These are phyloP conservation scores for Ridgeia piscesae DNA, from an alignment of 1,140 invertebrate species.

Conservation along the genomic window DNA sequence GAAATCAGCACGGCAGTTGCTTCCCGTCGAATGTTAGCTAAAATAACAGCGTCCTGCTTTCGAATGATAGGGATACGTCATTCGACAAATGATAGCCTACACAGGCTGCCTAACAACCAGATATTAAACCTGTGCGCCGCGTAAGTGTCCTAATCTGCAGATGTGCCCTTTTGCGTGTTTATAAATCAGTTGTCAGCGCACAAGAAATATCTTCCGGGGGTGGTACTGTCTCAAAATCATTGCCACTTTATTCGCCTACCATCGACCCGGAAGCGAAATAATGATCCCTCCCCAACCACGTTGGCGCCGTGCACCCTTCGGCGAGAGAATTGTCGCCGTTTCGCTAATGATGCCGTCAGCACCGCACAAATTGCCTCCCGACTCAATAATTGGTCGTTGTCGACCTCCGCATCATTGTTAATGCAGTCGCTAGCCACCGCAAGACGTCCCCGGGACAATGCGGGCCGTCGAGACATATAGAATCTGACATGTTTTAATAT, in stretches of 20 bases:
- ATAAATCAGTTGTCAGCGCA: not conserved
- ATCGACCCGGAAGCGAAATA: not conserved
- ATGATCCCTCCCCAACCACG: not conserved
- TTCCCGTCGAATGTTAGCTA: too few species aligned
- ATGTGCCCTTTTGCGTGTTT: not conserved
- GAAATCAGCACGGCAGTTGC: too few species aligned
- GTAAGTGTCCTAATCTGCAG: not conserved
- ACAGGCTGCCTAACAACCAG: not conserved
- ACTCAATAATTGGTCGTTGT: slow-evolving; percentile 5
- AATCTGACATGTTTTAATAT: slow-evolving; percentile 6
- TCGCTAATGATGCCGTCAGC: slow-evolving; percentile 3
- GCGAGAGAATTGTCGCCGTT: not conserved
- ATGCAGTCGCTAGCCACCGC: not conserved
- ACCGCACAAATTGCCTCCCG: not conserved
- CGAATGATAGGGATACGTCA: too few species aligned
- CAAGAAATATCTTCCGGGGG: not conserved
- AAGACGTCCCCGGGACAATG: not conserved
- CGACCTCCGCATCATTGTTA: not conserved
- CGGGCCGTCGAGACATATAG: not conserved
- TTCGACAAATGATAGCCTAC: not conserved
- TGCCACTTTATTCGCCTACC: not conserved
- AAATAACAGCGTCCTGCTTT: too few species aligned
- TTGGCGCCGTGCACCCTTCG: not conserved
- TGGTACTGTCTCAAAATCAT: not conserved
- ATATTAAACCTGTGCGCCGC: not conserved